Evolutionary conservation across 2,113 vertebrate species (phyloP), one percentile per base, ranked within the genome.

Genomic region (Naja naja): DNA sequence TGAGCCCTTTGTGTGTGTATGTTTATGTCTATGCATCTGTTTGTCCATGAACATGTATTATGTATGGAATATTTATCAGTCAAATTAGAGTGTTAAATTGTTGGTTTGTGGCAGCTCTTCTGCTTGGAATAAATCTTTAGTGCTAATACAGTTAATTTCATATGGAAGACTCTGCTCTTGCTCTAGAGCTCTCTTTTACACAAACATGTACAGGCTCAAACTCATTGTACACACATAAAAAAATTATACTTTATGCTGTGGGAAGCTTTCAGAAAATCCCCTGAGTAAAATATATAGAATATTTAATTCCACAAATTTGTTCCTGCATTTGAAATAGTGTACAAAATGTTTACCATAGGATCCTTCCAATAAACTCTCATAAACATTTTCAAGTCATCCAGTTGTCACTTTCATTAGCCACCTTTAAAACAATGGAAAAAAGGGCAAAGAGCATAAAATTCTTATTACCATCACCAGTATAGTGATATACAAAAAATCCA

Each of bases 1-100:
- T 34, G 89, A 95, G 30, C 14, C 85, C 34, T 64, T 91, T 91
- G 93, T 18, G 47, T 94, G 54, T 93, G 39, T 34, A n/a, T 30
- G 45, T 47, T 7, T 20, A 4, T 52, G 30, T 39, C 34, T 81
- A 3, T 22, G 69, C 18, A 81, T 81, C 34, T 81, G 18, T 39
- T 81, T 81, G 18, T 81, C 34, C n/a, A 8, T 16, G 39, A 69
- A 60, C 47, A 43, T 45, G 3, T 16, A 81, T 81, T 20, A 58
- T 23, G 22, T n/a, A 52, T 87, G 55, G 93, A 30, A 95, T 95
- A 90, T 14, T 25, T 90, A 11, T 91, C 87, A 90, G 1, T 89
- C 5, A 2, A 90, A 93, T 93, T 85, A n/a, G 25, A 92, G 12
- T 14, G 49, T 91, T 30, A 39, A 87, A 39, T 56, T 91, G 22